These are phyloP conservation scores for Venturia canescens DNA, from an alignment of 1,140 invertebrate species.

Conservation along the genomic window DNA sequence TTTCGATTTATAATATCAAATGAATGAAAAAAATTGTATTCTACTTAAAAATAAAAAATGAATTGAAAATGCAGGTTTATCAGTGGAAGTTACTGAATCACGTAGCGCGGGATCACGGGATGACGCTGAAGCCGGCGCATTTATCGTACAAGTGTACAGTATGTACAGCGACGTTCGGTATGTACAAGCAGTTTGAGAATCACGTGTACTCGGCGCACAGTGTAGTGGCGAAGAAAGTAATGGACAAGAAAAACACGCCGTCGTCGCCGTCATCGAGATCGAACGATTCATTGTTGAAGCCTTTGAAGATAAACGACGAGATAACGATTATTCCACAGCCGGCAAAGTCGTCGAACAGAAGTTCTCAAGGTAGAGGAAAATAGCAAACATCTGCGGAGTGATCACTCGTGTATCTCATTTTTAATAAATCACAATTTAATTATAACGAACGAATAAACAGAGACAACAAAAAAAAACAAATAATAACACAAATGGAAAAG, in stretches of 20 bases:
- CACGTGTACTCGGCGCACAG: constrained; percentile 96
- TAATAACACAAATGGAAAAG: constrained; percentile 30
- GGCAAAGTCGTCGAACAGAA: constrained; percentile 76
- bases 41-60: no score
- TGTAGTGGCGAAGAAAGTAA: constrained; percentile 87
- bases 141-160: constrained; percentile 96
- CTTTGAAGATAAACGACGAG: constrained; percentile 93
- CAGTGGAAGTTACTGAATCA: constrained; percentile 95
- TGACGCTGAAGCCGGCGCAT: constrained; percentile 94
- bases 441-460: no score
- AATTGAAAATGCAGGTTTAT: constrained; percentile 82
- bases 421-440: constrained; percentile 57
- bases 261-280: constrained; percentile 77
- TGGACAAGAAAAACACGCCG: constrained; percentile 84
- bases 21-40: no score
- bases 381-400: constrained; percentile 75
- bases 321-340: constrained; percentile 95
- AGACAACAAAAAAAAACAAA: not conserved
- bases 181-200: constrained; percentile 96
- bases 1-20: no score
- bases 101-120: constrained; percentile 92
- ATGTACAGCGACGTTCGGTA: constrained; percentile 94
- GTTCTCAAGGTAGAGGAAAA: constrained; percentile 71
- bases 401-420: constrained; percentile 66
- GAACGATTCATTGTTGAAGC: constrained; percentile 86